These are phyloP conservation scores for Lasius fuliginosus DNA, from an alignment of 2,888 invertebrate species.

Conservation along the genomic window DNA sequence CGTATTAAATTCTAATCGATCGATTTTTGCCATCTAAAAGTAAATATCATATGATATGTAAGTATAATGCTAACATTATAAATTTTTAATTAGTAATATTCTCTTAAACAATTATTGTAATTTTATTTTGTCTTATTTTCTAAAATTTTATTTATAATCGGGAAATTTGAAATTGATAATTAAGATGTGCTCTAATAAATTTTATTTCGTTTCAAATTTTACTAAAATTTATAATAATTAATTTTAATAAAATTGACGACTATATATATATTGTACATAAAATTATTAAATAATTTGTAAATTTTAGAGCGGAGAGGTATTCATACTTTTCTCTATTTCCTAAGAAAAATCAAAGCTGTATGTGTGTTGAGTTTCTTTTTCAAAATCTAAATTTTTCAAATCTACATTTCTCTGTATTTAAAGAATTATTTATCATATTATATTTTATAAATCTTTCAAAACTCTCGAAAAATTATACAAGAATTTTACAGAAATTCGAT, in stretches of 20 bases:
- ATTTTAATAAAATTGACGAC: background rate
- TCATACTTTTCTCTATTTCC: background rate
- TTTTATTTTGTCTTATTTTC: background rate
- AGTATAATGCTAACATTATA: background rate
- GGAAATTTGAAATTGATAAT: background rate
- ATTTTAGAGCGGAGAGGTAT: background rate
- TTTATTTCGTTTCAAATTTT: no score
- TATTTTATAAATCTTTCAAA: background rate
- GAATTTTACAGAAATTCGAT: background rate
- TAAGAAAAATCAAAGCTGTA: background rate
- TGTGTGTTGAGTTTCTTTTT: background rate
- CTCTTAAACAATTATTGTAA: background rate
- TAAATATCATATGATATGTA: background rate
- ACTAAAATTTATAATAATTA: no score
- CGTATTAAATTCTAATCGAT: background rate
- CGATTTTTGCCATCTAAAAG: background rate
- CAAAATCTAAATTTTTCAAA: background rate
- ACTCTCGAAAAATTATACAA: background rate
- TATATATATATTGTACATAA: background rate
- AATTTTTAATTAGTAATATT: background rate
- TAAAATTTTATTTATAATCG: background rate
- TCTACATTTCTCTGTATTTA: background rate
- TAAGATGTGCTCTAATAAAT: no score
- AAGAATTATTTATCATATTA: background rate
- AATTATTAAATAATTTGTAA: background rate